phyloP scores from a whole-genome alignment of 2,888 invertebrate species.

The Eudasyphora cyanicolor region DNA sequence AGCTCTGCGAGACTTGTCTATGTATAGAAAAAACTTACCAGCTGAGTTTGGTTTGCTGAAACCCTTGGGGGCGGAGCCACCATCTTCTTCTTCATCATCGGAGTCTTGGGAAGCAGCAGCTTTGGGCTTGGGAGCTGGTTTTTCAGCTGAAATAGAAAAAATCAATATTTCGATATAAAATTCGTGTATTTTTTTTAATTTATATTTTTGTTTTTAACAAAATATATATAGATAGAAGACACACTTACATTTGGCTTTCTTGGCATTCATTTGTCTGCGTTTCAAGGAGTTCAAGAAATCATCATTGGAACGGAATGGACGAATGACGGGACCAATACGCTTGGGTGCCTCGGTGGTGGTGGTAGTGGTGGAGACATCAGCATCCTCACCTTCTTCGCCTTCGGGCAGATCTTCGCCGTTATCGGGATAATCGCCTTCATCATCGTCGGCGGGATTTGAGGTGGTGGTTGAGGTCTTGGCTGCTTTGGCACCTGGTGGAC shows the following conservation, averaged over 20 bases:
- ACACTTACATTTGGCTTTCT: conserved; percentile 81
- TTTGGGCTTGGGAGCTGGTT: conserved; percentile 72
- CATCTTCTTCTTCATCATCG: conserved; percentile 71
- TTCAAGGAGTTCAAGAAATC: conserved; percentile 88
- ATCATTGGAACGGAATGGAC: conserved; percentile 90
- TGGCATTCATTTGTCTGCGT: conserved; percentile 86
- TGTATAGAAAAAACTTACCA: conserved; percentile 70
- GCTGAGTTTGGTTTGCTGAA: conserved; percentile 75
- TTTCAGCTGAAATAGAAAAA: conserved; percentile 69
- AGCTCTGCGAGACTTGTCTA: neutral
- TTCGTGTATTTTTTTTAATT: neutral
- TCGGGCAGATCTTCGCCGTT: conserved; percentile 82
- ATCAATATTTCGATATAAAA: neutral
- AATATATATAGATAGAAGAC: too few relatives aligned
- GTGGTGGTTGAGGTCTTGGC: conserved; percentile 76
- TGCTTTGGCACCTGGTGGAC: conserved; percentile 73
- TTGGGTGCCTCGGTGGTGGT: conserved; percentile 86
- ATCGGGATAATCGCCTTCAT: conserved; percentile 81
- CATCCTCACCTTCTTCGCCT: conserved; percentile 74
- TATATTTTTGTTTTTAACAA: too few relatives aligned
- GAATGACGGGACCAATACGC: conserved; percentile 84
- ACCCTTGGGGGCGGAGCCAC: conserved; percentile 72
- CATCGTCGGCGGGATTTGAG: conserved; percentile 74
- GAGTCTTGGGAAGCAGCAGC: conserved; percentile 67
- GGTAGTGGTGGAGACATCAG: conserved; percentile 79